phyloP scores from a whole-genome alignment of 2,888 invertebrate genomes.

The Tridacna crocea region DNA sequence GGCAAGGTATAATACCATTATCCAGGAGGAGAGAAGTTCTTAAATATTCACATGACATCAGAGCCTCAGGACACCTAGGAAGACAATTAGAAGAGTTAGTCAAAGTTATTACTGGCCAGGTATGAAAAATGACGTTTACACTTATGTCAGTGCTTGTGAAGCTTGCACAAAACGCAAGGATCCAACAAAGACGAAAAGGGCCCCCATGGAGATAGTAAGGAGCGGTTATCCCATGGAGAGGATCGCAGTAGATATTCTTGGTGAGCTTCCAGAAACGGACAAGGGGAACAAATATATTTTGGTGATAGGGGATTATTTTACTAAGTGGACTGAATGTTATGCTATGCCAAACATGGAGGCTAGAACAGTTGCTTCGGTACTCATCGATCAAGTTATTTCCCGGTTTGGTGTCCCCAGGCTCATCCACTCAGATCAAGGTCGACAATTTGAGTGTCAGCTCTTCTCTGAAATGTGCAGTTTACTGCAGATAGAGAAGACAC shows the following conservation, averaged over 20 bases:
- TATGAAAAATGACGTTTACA: conserved; percentile 17
- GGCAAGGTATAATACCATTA: no score
- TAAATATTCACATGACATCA: conserved; percentile 24
- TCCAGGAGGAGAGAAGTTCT: conserved; percentile 21
- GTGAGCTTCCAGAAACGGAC: conserved; percentile 37
- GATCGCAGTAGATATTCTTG: conserved; percentile 44
- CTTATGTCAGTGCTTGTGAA: conserved; percentile 21
- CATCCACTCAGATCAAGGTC: conserved; percentile 52
- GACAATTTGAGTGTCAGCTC: conserved; percentile 49
- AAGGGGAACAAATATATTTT: conserved; percentile 42
- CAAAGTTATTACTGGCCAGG: conserved; percentile 22
- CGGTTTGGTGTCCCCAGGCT: conserved; percentile 40
- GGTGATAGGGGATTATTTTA: no score
- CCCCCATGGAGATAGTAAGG: conserved; percentile 40
- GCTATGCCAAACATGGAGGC: no score
- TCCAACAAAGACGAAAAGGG: conserved; percentile 26
- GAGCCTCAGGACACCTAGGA: conserved; percentile 29
- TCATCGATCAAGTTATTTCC: conserved; percentile 42
- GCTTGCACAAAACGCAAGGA: conserved; percentile 36
- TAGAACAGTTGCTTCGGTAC: conserved; percentile 35
- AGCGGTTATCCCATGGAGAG: conserved; percentile 42
- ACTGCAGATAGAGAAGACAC: no score
- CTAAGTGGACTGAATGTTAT: no score
- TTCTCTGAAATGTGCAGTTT: conserved; percentile 50
- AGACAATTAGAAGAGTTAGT: conserved; percentile 21